Percentiles rank a stretch among this genome's conserved stretches.
These are phyloP conservation scores for Artibeus jamaicensis DNA, from an alignment of 2,797 vertebrate genomes.

Conservation along the genomic window DNA sequence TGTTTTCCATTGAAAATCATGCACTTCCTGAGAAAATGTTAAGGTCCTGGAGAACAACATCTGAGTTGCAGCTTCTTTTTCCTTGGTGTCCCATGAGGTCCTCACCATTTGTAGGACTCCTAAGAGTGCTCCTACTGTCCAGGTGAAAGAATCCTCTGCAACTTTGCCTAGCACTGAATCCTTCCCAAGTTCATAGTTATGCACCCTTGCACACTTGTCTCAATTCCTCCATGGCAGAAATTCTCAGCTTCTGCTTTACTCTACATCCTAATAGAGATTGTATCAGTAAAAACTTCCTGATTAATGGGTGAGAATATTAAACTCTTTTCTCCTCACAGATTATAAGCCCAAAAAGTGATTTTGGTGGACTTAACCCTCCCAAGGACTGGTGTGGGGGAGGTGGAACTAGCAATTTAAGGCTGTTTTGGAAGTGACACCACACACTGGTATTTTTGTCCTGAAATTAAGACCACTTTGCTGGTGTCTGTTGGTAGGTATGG, in stretches of 20 bases:
- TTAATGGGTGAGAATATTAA: background rate
- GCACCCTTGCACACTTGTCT: background rate
- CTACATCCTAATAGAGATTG: background rate
- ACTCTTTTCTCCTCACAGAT: background rate
- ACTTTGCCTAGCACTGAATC: background rate
- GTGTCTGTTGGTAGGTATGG: background rate
- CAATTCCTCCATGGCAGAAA: background rate
- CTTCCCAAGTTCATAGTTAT: background rate
- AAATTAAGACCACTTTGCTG: background rate
- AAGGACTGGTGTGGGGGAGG: background rate
- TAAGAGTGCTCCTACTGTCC: background rate
- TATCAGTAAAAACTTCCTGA: background rate
- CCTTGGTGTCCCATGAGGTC: background rate
- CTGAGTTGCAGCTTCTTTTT: background rate
- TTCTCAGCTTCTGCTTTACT: background rate
- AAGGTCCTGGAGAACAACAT: background rate
- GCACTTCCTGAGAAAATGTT: background rate
- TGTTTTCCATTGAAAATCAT: background rate
- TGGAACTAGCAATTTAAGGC: background rate
- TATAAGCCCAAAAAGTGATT: background rate
- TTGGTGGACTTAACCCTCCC: background rate
- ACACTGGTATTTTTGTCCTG: background rate
- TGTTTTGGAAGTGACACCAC: background rate
- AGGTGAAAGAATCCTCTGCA: background rate
- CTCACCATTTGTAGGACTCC: background rate